Evolutionary conservation across 1,140 invertebrate genomes (phyloP).

Genomic region (Drosophila ohnishii): DNA sequence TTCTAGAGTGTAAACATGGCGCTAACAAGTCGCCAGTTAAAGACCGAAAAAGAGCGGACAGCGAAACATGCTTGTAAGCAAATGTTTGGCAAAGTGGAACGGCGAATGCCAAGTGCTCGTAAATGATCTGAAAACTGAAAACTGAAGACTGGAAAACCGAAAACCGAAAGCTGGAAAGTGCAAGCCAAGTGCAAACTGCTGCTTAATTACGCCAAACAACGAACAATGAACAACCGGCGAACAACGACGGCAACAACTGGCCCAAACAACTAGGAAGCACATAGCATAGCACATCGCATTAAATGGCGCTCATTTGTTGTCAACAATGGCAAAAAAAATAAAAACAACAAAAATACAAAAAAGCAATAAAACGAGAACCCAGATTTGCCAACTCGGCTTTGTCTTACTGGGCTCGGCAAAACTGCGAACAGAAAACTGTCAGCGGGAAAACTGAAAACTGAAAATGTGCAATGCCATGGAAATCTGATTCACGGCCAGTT

Average conservation of each 20-base stretch:
- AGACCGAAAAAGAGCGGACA: conserved; percentile 50
- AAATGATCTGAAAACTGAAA: conserved; percentile 45
- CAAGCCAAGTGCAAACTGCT: conserved; percentile 55
- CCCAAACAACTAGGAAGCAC: conserved; percentile 57
- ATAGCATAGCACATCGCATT: conserved; percentile 41
- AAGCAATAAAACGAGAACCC: conserved; percentile 19
- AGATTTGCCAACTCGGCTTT: conserved; percentile 55
- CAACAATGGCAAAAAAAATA: conserved; percentile 25
- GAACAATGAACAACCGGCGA: conserved; percentile 53
- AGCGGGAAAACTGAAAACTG: conserved; percentile 55
- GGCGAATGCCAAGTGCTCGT: conserved; percentile 45
- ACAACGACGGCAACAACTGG: conserved; percentile 25
- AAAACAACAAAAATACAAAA: background rate
- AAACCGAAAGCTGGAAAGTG: conserved; percentile 55
- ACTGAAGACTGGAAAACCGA: conserved; percentile 20
- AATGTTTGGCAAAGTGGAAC: conserved; percentile 73
- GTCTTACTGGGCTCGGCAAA: conserved; percentile 52
- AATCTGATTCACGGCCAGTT: conserved; percentile 78
- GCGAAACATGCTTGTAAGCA: conserved; percentile 78
- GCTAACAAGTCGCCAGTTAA: conserved; percentile 55
- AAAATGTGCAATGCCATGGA: conserved; percentile 79
- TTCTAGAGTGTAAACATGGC: conserved; percentile 58
- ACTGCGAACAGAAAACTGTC: conserved; percentile 38
- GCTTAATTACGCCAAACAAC: conserved; percentile 64
- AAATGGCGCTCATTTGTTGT: conserved; percentile 68